phyloP scores from a whole-genome alignment of 2,113 vertebrate genomes.

The Anguilla japonica region DNA sequence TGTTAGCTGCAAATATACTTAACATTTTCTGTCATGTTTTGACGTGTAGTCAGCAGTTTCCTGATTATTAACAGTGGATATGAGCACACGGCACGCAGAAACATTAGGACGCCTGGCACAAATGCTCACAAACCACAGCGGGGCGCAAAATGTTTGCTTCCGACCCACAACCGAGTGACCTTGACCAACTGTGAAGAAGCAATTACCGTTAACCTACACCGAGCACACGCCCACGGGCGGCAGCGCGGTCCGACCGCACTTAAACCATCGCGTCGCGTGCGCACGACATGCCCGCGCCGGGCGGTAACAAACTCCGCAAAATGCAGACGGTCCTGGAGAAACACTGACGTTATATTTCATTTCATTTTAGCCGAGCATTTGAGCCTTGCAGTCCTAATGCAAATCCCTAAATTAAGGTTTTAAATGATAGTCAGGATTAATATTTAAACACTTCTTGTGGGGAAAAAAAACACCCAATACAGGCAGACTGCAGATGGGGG shows the following conservation, averaged over 20 bases:
- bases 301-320: not conserved
- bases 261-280: not conserved
- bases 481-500: slow-evolving; percentile 75
- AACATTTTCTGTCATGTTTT: not conserved
- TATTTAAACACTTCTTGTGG: slow-evolving; percentile 59
- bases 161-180: not conserved
- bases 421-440: slow-evolving; percentile 56
- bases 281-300: not conserved
- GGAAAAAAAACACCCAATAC: slow-evolving; percentile 45
- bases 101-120: not conserved
- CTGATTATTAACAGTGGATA: not conserved
- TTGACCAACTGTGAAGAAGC: not conserved
- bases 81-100: not conserved
- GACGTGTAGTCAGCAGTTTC: not conserved
- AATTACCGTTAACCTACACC: not conserved
- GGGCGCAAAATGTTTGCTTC: not conserved
- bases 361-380: slow-evolving; percentile 8
- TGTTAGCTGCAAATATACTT: not conserved
- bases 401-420: slow-evolving; percentile 38
- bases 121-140: not conserved
- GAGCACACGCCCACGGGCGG: not conserved
- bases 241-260: not conserved
- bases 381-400: slow-evolving; percentile 26
- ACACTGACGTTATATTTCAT: not conserved
- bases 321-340: not conserved